A percentile compares a stretch with the other conserved stretches of the same genome.
These are phyloP conservation scores for Drosophila azteca DNA, from an alignment of 1,140 invertebrate species.

Conservation along the genomic window DNA sequence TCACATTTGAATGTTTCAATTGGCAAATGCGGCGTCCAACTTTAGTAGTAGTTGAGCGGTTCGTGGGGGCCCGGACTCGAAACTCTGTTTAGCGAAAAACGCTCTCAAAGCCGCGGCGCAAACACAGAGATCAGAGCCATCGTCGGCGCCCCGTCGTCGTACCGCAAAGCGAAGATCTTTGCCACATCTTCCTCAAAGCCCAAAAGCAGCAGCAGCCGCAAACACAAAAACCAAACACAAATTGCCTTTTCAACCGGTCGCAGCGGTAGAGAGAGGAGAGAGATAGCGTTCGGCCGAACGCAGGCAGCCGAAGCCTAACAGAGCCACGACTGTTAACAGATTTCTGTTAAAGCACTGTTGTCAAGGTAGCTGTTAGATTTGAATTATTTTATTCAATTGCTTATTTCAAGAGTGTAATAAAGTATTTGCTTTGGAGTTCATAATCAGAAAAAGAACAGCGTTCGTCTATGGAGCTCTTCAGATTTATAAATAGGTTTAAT, in stretches of 20 bases:
- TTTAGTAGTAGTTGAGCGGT: conserved; percentile 78
- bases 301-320: conserved; percentile 16
- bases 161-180: conserved; percentile 57
- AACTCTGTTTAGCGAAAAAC: conserved; percentile 62
- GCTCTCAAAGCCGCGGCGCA: conserved; percentile 38
- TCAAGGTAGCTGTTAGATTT: no score
- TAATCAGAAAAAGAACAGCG: no score
- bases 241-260: conserved; percentile 62
- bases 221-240: conserved; percentile 37
- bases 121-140: conserved; percentile 49
- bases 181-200: conserved; percentile 46
- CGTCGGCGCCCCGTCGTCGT: conserved; percentile 37
- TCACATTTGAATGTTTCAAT: conserved; percentile 84
- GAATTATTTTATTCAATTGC: no score
- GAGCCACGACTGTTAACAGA: conserved; percentile 21
- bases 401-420: no score
- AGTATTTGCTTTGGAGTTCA: no score
- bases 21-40: conserved; percentile 81
- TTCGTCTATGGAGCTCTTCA: no score
- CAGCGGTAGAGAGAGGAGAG: conserved; percentile 22
- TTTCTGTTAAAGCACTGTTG: no score
- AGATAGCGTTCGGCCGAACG: neutral
- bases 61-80: conserved; percentile 52
- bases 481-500: no score
- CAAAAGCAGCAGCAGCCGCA: conserved; percentile 43